These are phyloP conservation scores for Tipula lateralis DNA, from an alignment of 2,888 invertebrate genomes.

Conservation along the genomic window DNA sequence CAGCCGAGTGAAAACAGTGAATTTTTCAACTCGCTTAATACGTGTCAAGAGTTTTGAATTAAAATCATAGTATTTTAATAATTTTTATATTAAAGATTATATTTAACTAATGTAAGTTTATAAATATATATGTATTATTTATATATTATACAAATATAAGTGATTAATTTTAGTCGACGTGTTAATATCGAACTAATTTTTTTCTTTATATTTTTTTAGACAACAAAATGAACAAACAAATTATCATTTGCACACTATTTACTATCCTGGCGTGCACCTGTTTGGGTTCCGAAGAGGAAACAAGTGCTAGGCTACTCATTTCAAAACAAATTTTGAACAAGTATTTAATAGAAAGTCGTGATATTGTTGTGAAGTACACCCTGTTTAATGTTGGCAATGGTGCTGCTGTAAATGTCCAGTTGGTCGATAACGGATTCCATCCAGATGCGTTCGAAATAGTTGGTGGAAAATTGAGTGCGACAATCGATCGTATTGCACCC, in stretches of 20 bases:
- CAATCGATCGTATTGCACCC: slow-evolving; percentile 86
- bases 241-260: slow-evolving; percentile 30
- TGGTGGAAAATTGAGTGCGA: slow-evolving; percentile 76
- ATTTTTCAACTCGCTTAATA: neutral
- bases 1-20: neutral
- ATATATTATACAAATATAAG: neutral
- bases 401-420: slow-evolving; percentile 82
- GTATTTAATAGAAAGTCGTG: slow-evolving; percentile 94
- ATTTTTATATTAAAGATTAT: neutral
- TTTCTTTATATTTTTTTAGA: neutral
- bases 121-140: neutral
- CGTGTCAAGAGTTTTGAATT: neutral
- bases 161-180: slow-evolving; percentile 12
- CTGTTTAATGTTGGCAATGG: slow-evolving; percentile 89
- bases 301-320: slow-evolving; percentile 76
- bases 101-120: slow-evolving; percentile 20
- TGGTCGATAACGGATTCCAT: slow-evolving; percentile 85
- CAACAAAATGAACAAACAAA: neutral
- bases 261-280: slow-evolving; percentile 38
- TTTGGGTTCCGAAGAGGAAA: slow-evolving; percentile 58
- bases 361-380: slow-evolving; percentile 91
- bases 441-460: slow-evolving; percentile 85
- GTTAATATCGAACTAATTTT: neutral
- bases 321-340: slow-evolving; percentile 94
- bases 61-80: neutral